Conservation (phyloP, 1,140 invertebrate genomes). For the Venustaconcha ellipsiformis region DNA sequence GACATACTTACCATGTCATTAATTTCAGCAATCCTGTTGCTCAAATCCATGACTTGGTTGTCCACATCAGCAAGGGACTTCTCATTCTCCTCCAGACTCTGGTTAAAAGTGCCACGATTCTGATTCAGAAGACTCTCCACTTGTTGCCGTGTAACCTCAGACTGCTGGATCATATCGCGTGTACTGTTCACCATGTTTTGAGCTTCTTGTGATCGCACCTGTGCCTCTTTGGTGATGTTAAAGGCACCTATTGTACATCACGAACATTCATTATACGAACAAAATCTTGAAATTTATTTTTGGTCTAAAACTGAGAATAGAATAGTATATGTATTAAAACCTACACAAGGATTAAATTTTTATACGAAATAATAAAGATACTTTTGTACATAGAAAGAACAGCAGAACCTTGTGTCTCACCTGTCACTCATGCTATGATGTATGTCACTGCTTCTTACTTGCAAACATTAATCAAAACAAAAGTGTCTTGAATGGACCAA, state of each 20-base stretch:
- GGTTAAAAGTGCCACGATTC: conserved; percentile 78
- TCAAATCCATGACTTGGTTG: conserved; percentile 77
- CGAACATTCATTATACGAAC: neutral
- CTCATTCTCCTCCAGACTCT: conserved; percentile 75
- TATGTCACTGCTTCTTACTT: too few species aligned
- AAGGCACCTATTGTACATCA: conserved; percentile 77
- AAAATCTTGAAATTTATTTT: neutral
- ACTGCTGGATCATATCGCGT: conserved; percentile 76
- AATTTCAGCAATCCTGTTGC: conserved; percentile 82
- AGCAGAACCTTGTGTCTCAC: too few species aligned
- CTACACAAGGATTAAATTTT: too few species aligned
- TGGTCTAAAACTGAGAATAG: neutral
- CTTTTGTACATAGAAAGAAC: too few species aligned
- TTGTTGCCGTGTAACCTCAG: conserved; percentile 79
- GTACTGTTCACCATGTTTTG: conserved; percentile 74
- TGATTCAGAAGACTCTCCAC: conserved; percentile 83
- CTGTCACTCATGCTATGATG: too few species aligned
- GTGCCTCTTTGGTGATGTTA: conserved; percentile 87
- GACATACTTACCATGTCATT: conserved; percentile 76
- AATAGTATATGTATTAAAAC: too few species aligned
- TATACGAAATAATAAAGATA: too few species aligned
- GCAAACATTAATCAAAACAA: too few species aligned
- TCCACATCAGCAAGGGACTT: conserved; percentile 77
- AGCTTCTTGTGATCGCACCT: conserved; percentile 77
- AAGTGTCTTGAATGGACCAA: too few species aligned